These are phyloP conservation scores for Leptodactylus fuscus DNA, from an alignment of 2,113 vertebrate species.

Conservation along the genomic window DNA sequence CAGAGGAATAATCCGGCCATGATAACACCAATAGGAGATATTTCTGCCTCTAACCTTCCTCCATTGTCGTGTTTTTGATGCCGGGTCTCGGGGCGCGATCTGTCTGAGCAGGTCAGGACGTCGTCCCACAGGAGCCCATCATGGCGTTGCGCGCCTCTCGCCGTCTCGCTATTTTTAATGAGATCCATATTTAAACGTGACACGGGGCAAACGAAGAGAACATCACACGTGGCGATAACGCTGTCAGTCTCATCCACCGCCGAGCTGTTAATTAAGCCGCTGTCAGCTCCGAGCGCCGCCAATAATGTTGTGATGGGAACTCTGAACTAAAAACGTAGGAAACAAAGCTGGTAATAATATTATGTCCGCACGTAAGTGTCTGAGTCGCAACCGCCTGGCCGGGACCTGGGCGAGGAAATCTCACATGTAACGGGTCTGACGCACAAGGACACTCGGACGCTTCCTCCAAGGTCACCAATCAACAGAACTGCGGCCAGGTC, in stretches of 20 bases:
- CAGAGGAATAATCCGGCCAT: too few species aligned
- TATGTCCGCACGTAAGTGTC: not conserved
- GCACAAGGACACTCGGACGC: not conserved
- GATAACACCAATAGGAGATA: too few species aligned
- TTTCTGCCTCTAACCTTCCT: not conserved
- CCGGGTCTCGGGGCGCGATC: not conserved
- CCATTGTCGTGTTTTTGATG: not conserved
- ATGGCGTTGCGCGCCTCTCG: not conserved
- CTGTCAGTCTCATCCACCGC: slow-evolving; percentile 4
- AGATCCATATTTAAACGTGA: slow-evolving; percentile 28
- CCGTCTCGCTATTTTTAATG: slow-evolving; percentile 12
- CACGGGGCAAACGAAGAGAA: not conserved
- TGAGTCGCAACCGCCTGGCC: not conserved
- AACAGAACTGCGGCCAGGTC: not conserved
- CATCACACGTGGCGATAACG: not conserved
- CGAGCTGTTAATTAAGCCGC: slow-evolving; percentile 14
- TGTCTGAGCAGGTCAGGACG: not conserved
- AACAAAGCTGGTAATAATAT: not conserved
- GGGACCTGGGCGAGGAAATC: not conserved
- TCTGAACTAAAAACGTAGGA: not conserved
- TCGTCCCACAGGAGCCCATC: not conserved
- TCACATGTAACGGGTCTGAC: not conserved
- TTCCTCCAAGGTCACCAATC: not conserved
- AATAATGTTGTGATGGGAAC: slow-evolving; percentile 3
- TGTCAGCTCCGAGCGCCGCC: not conserved